phyloP scores from a whole-genome alignment of 2,888 invertebrate genomes.

The Sarcophaga rosellei region DNA sequence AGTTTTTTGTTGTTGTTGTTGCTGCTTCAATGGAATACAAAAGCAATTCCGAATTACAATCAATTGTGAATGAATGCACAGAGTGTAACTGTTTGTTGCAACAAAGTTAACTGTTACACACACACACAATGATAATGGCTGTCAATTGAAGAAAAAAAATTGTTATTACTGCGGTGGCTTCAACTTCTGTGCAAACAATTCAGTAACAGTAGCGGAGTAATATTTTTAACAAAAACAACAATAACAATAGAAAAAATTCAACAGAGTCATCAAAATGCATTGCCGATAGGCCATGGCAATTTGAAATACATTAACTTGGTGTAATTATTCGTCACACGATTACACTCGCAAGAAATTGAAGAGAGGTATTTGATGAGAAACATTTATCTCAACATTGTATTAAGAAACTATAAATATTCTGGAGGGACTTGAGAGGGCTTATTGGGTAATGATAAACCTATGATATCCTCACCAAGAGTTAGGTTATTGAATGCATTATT shows the following conservation, averaged over 20 bases:
- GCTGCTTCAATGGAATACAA: slow-evolving; percentile 7
- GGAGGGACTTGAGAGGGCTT: not conserved
- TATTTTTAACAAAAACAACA: too few species aligned
- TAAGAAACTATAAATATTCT: too few species aligned
- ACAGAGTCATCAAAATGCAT: slow-evolving; percentile 17
- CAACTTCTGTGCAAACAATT: not conserved
- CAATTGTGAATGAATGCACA: slow-evolving; percentile 49
- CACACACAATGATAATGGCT: too few species aligned
- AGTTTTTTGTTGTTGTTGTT: not conserved
- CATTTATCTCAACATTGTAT: too few species aligned
- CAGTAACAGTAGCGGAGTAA: not conserved
- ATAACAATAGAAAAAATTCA: not conserved
- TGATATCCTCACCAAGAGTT: too few species aligned
- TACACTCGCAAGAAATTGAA: not conserved
- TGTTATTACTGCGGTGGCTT: slow-evolving; percentile 36
- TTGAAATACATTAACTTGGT: not conserved
- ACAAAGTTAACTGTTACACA: too few species aligned
- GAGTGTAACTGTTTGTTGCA: slow-evolving; percentile 60
- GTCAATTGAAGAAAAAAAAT: too few species aligned
- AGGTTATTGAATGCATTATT: too few species aligned
- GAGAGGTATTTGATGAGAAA: not conserved
- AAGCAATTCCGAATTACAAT: slow-evolving; percentile 46
- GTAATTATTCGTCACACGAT: slow-evolving; percentile 15
- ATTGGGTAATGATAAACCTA: too few species aligned
- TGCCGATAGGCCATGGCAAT: slow-evolving; percentile 7